phyloP scores from a whole-genome alignment of 2,113 vertebrate species.

The Porphyrio hochstetteri region DNA sequence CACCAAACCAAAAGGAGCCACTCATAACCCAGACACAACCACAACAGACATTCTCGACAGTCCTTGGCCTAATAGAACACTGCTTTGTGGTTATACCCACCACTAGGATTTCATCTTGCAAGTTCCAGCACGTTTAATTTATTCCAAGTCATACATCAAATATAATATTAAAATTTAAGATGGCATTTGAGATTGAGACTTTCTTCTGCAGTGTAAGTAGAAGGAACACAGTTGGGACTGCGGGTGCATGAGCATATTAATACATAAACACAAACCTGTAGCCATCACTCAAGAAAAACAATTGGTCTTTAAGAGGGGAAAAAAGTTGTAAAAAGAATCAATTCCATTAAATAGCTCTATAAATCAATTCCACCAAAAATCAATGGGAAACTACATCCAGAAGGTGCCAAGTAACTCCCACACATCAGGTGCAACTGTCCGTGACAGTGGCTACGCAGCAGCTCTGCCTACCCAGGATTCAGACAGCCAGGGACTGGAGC shows the following conservation, averaged over 20 bases:
- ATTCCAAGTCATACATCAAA: constrained; percentile 60
- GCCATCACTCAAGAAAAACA: constrained; percentile 53
- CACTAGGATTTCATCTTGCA: constrained; percentile 57
- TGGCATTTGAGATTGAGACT: constrained; percentile 44
- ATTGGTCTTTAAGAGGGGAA: constrained; percentile 49
- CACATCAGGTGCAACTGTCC: constrained; percentile 30
- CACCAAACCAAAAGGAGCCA: constrained; percentile 61
- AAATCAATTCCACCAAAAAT: constrained; percentile 69
- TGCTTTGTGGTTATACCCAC: constrained; percentile 67
- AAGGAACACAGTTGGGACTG: neutral
- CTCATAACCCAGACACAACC: constrained; percentile 62
- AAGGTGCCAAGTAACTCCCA: constrained; percentile 43
- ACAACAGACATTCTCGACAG: constrained; percentile 63
- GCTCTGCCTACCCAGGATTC: neutral
- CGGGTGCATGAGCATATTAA: neutral
- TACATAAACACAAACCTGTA: constrained; percentile 41
- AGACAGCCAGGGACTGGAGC: neutral
- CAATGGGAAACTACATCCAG: constrained; percentile 50
- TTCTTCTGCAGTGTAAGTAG: neutral
- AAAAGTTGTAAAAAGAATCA: constrained; percentile 66
- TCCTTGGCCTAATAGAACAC: constrained; percentile 61
- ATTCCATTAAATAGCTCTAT: constrained; percentile 66
- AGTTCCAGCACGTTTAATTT: constrained; percentile 61
- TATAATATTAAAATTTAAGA: constrained; percentile 52
- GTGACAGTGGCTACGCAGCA: neutral